Base-by-base conservation (phyloP, 2,797 vertebrate species). In the Acomys russatus region DNA sequence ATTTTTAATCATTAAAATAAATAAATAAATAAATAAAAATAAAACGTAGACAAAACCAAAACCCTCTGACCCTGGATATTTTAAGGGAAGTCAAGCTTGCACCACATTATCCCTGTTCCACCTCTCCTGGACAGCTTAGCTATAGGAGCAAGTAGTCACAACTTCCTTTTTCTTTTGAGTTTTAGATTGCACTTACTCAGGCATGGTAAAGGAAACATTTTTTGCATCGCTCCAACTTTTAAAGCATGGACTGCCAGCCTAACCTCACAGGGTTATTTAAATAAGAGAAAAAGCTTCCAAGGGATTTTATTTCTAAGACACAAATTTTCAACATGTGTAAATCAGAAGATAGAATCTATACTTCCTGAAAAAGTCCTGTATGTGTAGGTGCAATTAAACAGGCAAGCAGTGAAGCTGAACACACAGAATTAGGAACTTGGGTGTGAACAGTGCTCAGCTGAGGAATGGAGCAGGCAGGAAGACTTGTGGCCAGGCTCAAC, bases 241-340 rank as follows among this genome's bases (percentile, higher is more conserved):
- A 51, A 59, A 94, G 86, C 1, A 10, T 4, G 38, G 30, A 35
- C 80, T 20, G 3, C 92, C 66, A 56, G 76, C 59, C 38, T 88
- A 68, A 91, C 74, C 80, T 95, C 83, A 74, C 51, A 87, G 17
- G 28, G 63, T 85, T 94, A 94, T 89, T 66, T 63, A 56, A 28
- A 95, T 94, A 91, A 94, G 93, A 86, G 90, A 22, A 70, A 90
- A 94, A 89, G 33, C 15, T 83, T 96, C 95, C 76, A 49, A 30
- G 92, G 78, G 49, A 95, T 35, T 93, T 88, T 92, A 86, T 91
- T 95, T 94, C 91, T 88, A 30, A 93, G 59, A 85, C 44, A 88
- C 35, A 92, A 68, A 94, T 54, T 92, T 23, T 4, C 71, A 91
- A 71, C 44, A 4, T 74, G 80, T 71, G 20, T 87, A 94, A 96